Conservation (phyloP, 2,888 invertebrate genomes). For the Drosophila cracens region DNA sequence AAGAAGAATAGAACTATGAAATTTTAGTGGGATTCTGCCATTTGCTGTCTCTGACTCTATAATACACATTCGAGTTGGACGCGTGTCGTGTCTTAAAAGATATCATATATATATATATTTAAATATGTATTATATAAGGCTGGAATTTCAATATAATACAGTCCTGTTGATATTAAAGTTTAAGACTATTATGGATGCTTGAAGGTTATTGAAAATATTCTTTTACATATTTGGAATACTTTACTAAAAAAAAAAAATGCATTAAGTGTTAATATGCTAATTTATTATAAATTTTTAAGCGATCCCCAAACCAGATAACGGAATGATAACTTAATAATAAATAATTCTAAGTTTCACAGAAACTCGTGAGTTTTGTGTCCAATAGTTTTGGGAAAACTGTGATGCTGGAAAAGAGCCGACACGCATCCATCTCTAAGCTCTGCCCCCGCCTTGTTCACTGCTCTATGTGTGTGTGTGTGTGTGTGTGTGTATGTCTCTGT, state of each 20-base stretch:
- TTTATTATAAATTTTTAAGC: background rate
- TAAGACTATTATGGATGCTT: background rate
- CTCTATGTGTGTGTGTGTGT: conserved; percentile 17
- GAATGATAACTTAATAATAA: background rate
- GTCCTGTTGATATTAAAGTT: too few relatives aligned
- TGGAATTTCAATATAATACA: background rate
- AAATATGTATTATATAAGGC: background rate
- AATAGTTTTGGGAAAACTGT: background rate
- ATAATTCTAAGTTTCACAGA: background rate
- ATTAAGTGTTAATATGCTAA: background rate
- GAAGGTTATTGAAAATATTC: background rate
- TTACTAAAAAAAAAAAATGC: background rate
- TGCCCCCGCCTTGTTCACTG: background rate
- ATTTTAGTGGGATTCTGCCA: conserved; percentile 57
- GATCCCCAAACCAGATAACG: background rate
- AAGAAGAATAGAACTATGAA: conserved; percentile 73
- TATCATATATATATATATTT: background rate
- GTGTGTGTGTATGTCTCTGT: conserved; percentile 34
- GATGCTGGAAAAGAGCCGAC: background rate
- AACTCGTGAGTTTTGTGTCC: background rate
- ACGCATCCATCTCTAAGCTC: conserved; percentile 1
- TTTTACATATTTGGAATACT: background rate
- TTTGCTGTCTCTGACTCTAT: conserved; percentile 19
- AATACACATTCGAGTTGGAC: conserved; percentile 8
- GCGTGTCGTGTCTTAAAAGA: conserved; percentile 2